Evolutionary conservation across 1,140 invertebrate species (phyloP).

Genomic region (Formica exsecta): DNA sequence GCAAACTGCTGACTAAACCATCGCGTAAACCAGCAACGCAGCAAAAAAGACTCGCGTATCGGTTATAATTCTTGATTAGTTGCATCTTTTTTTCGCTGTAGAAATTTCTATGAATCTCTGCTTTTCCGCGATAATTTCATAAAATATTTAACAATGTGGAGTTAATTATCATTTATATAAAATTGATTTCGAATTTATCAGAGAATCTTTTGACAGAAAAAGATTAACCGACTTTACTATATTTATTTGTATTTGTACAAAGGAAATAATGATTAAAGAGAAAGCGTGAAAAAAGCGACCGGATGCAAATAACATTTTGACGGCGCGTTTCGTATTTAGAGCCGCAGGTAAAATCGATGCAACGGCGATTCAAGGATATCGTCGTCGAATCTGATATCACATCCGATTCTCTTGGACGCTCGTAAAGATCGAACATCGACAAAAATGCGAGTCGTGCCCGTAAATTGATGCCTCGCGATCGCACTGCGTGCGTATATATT

Average conservation of each 20-base stretch:
- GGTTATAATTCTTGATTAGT: slow-evolving; percentile 28
- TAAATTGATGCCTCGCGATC: slow-evolving; percentile 68
- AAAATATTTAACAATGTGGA: background rate
- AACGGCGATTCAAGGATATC: slow-evolving; percentile 2
- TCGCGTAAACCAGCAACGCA: slow-evolving; percentile 17
- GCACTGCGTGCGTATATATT: background rate
- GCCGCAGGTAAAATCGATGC: slow-evolving; percentile 14
- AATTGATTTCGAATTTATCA: slow-evolving; percentile 1
- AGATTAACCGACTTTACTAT: background rate
- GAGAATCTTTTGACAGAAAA: background rate
- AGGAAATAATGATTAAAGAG: slow-evolving; percentile 22
- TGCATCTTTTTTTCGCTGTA: background rate
- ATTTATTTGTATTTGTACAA: background rate
- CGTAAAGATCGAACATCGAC: slow-evolving; percentile 68
- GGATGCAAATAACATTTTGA: slow-evolving; percentile 39
- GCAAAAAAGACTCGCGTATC: slow-evolving; percentile 15
- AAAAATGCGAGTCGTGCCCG: slow-evolving; percentile 56
- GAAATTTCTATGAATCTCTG: background rate
- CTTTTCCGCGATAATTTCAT: background rate
- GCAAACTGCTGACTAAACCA: background rate
- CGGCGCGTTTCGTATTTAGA: slow-evolving; percentile 13
- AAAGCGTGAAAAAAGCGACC: background rate
- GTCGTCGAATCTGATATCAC: slow-evolving; percentile 61
- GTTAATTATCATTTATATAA: slow-evolving; percentile 6
- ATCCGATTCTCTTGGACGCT: slow-evolving; percentile 55